Evolutionary conservation across 2,113 vertebrate species (phyloP).

Genomic region (Condylura cristata): DNA sequence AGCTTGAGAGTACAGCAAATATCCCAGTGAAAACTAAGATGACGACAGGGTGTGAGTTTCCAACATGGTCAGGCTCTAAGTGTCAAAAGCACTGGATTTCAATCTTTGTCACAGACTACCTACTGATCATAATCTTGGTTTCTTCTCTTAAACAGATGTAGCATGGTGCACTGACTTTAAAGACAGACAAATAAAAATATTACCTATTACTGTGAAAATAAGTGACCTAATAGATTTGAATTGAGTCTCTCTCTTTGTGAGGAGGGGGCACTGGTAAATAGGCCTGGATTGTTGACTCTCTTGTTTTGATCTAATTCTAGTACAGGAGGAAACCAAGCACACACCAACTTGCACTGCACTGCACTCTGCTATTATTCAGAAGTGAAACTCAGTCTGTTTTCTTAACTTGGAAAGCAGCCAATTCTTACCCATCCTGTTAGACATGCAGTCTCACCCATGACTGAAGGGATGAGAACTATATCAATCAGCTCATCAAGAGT

Average conservation of each 20-base stretch:
- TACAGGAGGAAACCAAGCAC: constrained; percentile 15
- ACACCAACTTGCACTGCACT: not conserved
- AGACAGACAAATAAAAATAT: not conserved
- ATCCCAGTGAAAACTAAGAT: constrained; percentile 54
- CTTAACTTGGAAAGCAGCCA: constrained; percentile 32
- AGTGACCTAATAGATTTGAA: not conserved
- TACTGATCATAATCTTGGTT: not conserved
- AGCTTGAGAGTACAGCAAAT: constrained; percentile 56
- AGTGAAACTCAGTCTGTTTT: constrained; percentile 52
- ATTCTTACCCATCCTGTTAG: not conserved
- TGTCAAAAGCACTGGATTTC: not conserved
- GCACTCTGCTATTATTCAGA: constrained; percentile 9
- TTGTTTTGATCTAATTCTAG: not conserved
- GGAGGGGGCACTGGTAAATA: not conserved
- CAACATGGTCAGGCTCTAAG: not conserved
- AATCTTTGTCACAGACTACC: constrained; percentile 7
- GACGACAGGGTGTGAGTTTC: not conserved
- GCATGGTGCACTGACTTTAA: not conserved
- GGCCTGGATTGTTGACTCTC: not conserved
- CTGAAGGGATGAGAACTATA: not conserved
- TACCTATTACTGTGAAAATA: not conserved
- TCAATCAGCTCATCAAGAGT: not conserved
- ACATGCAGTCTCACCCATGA: not conserved
- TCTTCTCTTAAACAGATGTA: constrained; percentile 21
- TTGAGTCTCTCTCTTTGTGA: constrained; percentile 30